phyloP scores from a whole-genome alignment of 23 tunicate species.

The Styela plicata region DNA sequence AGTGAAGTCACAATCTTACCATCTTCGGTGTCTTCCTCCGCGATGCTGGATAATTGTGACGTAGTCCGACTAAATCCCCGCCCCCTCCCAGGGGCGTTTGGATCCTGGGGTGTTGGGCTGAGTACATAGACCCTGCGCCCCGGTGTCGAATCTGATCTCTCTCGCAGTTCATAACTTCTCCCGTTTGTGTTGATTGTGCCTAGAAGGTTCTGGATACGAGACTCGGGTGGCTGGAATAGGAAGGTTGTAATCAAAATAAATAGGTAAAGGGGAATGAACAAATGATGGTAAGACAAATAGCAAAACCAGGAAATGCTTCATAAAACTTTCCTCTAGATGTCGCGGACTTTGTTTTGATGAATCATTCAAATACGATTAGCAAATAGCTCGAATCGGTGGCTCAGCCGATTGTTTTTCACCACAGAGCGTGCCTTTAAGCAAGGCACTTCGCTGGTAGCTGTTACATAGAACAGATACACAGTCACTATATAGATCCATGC shows the following conservation, averaged over 20 bases:
- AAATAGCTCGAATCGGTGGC: neutral
- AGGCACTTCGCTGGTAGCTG: too few relatives aligned
- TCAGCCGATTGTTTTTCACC: neutral
- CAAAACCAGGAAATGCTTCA: neutral
- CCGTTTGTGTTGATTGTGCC: slow-evolving; percentile 27
- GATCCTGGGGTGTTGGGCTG: slow-evolving; percentile 5
- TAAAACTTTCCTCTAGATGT: neutral
- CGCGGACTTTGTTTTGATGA: neutral
- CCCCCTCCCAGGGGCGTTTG: neutral
- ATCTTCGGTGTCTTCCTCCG: slow-evolving; percentile 22
- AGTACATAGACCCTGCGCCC: slow-evolving; percentile 31
- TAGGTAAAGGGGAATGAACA: neutral
- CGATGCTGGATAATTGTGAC: slow-evolving; percentile 27
- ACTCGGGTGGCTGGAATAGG: slow-evolving; percentile 9
- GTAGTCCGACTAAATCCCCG: slow-evolving; percentile 22
- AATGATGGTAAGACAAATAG: neutral
- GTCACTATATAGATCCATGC: too few relatives aligned
- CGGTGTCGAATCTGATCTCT: slow-evolving; percentile 23
- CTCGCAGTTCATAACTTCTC: slow-evolving; percentile 17
- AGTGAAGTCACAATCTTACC: slow-evolving; percentile 2
- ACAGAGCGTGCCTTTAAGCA: too few relatives aligned
- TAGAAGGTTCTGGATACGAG: slow-evolving; percentile 4
- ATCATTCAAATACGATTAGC: neutral
- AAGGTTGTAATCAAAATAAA: neutral
- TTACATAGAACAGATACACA: too few relatives aligned